Percentiles rank a stretch among this genome's conserved stretches.
phyloP scores from a whole-genome alignment of 1,140 invertebrate species.

The Drosophila athabasca region DNA sequence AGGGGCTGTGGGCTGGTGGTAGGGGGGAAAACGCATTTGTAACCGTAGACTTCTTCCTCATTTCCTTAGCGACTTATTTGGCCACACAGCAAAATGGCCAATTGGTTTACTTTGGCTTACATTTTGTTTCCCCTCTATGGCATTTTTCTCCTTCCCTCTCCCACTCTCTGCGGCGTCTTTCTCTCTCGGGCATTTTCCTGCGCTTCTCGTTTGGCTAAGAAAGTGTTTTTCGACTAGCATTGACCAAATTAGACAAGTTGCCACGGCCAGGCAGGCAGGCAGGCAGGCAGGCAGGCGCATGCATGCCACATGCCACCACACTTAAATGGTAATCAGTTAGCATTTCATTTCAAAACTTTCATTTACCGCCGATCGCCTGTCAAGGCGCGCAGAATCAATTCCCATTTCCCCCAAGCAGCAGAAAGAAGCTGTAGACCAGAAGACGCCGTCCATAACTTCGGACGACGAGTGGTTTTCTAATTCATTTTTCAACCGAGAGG shows the following conservation, averaged over 20 bases:
- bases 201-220: conserved; percentile 36
- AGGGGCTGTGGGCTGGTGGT: background rate
- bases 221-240: conserved; percentile 64
- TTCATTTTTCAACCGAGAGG: conserved; percentile 12
- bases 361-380: conserved; percentile 56
- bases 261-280: conserved; percentile 45
- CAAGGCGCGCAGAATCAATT: conserved; percentile 65
- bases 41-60: conserved; percentile 74
- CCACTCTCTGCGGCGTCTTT: no score
- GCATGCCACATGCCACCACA: conserved; percentile 33
- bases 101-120: conserved; percentile 65
- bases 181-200: background rate
- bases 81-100: conserved; percentile 49
- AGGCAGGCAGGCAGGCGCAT: conserved; percentile 26
- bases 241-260: conserved; percentile 72
- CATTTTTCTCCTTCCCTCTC: conserved; percentile 17
- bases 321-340: conserved; percentile 68
- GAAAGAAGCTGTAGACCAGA: conserved; percentile 2
- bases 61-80: conserved; percentile 36
- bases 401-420: conserved; percentile 3
- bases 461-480: conserved; percentile 17
- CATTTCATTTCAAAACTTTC: conserved; percentile 58
- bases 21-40: conserved; percentile 46
- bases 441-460: conserved; percentile 12
- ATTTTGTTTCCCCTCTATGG: conserved; percentile 32